Conservation (phyloP, 2,113 vertebrate species). For the Cyprinodon variegatus region DNA sequence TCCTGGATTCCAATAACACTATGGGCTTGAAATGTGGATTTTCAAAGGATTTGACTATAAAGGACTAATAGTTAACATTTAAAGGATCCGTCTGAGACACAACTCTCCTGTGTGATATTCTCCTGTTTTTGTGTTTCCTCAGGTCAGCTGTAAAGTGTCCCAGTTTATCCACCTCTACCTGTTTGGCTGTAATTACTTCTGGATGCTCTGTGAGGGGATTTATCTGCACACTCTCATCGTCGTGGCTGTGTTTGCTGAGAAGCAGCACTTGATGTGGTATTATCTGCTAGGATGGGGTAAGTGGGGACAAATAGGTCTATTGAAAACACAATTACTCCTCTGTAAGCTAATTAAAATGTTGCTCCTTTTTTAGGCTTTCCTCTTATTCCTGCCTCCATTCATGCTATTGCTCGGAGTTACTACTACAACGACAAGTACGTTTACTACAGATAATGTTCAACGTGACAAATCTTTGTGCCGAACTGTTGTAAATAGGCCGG, state of each 20-base stretch:
- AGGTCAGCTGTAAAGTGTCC: constrained; percentile 94
- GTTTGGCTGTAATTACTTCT: constrained; percentile 98
- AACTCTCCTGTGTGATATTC: neutral
- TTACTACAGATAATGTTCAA: neutral
- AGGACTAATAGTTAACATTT: no score
- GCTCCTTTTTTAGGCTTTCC: constrained; percentile 86
- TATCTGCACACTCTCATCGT: constrained; percentile 98
- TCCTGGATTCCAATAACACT: no score
- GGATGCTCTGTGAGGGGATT: constrained; percentile 99
- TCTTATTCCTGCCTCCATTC: constrained; percentile 91
- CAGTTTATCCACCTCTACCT: constrained; percentile 94
- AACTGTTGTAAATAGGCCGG: constrained; percentile 12
- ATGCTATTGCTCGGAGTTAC: constrained; percentile 90
- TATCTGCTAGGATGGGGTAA: constrained; percentile 98
- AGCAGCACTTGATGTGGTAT: constrained; percentile 97
- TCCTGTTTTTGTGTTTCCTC: constrained; percentile 8
- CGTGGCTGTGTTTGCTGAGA: constrained; percentile 97
- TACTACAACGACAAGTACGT: constrained; percentile 98
- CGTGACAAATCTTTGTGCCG: neutral
- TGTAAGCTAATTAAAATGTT: neutral
- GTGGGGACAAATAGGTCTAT: constrained; percentile 21
- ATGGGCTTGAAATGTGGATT: no score
- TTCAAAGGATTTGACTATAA: no score
- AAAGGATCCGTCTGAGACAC: no score
- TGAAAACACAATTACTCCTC: neutral